These are phyloP conservation scores for Aleiodes sp. DNA, from an alignment of 1,140 invertebrate species.

Conservation along the genomic window DNA sequence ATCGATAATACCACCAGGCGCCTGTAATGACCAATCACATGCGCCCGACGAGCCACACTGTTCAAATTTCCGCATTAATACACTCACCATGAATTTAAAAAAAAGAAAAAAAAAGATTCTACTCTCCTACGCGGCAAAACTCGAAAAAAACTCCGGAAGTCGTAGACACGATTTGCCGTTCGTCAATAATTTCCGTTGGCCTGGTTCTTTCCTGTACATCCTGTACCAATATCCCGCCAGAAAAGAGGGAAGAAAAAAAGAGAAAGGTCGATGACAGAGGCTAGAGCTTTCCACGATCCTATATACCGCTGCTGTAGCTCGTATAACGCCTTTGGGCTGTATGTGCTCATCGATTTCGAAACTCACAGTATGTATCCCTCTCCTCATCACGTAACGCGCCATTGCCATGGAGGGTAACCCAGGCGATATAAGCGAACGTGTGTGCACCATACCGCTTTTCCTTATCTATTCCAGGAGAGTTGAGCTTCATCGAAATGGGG, in stretches of 20 bases:
- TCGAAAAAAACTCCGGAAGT: no score
- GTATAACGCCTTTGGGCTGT: background rate
- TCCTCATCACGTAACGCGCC: conserved; percentile 10
- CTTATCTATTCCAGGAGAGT: conserved; percentile 34
- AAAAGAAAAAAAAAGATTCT: no score
- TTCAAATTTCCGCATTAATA: no score
- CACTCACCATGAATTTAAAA: no score
- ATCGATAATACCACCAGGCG: conserved; percentile 3
- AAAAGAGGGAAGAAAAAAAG: background rate
- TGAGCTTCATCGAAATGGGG: conserved; percentile 5
- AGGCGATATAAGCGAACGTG: conserved; percentile 4
- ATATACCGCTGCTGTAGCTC: background rate
- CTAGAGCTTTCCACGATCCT: background rate
- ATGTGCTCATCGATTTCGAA: conserved; percentile 9
- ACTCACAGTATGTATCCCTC: background rate
- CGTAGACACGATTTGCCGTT: no score
- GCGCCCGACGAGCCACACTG: background rate
- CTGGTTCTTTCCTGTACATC: conserved; percentile 11
- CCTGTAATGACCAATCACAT: conserved; percentile 20
- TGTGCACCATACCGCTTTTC: background rate
- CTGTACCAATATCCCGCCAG: background rate
- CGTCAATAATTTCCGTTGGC: conserved; percentile 28
- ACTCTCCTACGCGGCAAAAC: no score
- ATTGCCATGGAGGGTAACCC: background rate
- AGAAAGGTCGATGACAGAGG: background rate